A percentile compares a stretch with the other conserved stretches of the same genome.
phyloP scores from a whole-genome alignment of 2,113 vertebrate species.

The Pelecanus crispus region DNA sequence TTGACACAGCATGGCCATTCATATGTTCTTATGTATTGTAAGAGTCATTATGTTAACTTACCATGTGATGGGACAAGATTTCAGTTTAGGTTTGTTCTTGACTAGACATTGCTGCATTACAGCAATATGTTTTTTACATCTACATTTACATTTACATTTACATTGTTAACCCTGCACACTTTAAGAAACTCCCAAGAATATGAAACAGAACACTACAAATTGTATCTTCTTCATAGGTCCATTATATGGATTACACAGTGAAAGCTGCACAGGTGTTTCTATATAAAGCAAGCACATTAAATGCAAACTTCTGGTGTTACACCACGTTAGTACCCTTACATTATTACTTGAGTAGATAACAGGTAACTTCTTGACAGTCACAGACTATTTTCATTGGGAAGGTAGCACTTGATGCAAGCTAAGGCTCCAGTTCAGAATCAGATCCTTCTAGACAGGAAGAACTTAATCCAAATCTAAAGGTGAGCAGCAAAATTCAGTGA shows the following conservation, averaged over 20 bases:
- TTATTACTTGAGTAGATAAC: background rate
- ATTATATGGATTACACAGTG: background rate
- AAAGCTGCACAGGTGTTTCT: background rate
- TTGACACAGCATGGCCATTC: background rate
- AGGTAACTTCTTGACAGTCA: background rate
- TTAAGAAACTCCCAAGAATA: background rate
- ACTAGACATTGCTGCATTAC: background rate
- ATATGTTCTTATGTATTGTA: background rate
- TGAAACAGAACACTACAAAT: background rate
- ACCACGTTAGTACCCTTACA: background rate
- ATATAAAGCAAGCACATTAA: background rate
- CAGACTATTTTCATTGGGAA: background rate
- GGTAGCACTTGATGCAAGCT: background rate
- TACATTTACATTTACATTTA: no score
- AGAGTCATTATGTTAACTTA: background rate
- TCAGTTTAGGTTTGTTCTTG: background rate
- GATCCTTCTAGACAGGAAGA: background rate
- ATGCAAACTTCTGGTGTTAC: background rate
- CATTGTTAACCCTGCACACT: background rate
- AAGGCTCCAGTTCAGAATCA: background rate
- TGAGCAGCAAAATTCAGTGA: background rate
- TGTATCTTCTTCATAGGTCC: background rate
- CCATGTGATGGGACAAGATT: background rate
- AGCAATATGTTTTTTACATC: background rate
- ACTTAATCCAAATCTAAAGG: background rate